These are phyloP conservation scores for Pseudeuparius sepicola DNA, from an alignment of 2,888 invertebrate genomes.

Conservation along the genomic window DNA sequence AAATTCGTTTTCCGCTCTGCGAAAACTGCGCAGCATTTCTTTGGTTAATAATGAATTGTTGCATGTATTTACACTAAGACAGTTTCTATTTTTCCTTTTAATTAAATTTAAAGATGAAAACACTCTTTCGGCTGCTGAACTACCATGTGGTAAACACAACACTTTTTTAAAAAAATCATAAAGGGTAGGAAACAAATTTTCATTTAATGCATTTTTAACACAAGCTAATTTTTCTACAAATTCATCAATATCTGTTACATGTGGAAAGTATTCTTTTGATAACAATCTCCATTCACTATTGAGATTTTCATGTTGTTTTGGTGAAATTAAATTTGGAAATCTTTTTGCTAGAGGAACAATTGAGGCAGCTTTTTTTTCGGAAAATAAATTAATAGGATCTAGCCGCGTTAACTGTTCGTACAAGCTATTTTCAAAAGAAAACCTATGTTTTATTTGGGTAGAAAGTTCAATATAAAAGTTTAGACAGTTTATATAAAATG, in stretches of 20 bases:
- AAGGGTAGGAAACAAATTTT: slow-evolving; percentile 9
- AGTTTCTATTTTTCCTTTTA: too few relatives aligned
- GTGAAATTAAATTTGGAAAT: slow-evolving; percentile 13
- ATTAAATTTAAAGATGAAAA: too few relatives aligned
- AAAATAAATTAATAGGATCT: slow-evolving; percentile 12
- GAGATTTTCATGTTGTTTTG: too few relatives aligned
- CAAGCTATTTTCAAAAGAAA: slow-evolving; percentile 11
- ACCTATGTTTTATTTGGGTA: slow-evolving; percentile 13
- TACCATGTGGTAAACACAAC: slow-evolving; percentile 14
- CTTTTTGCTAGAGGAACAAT: slow-evolving; percentile 10
- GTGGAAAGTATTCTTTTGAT: too few relatives aligned
- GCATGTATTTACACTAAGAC: too few relatives aligned
- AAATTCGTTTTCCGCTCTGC: too few relatives aligned
- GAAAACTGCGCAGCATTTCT: too few relatives aligned
- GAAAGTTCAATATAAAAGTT: slow-evolving; percentile 14
- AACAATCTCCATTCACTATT: too few relatives aligned
- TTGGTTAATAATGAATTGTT: too few relatives aligned
- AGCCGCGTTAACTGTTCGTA: too few relatives aligned
- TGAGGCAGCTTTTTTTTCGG: slow-evolving; percentile 10
- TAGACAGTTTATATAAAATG: slow-evolving; percentile 12
- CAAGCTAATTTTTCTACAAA: slow-evolving; percentile 5
- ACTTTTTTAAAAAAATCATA: slow-evolving; percentile 12
- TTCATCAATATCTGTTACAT: slow-evolving; percentile 8
- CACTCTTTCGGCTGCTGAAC: too few relatives aligned
- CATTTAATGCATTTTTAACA: slow-evolving; percentile 9